Conservation (phyloP, 2,113 vertebrate genomes). For the Cheilinus undulatus region DNA sequence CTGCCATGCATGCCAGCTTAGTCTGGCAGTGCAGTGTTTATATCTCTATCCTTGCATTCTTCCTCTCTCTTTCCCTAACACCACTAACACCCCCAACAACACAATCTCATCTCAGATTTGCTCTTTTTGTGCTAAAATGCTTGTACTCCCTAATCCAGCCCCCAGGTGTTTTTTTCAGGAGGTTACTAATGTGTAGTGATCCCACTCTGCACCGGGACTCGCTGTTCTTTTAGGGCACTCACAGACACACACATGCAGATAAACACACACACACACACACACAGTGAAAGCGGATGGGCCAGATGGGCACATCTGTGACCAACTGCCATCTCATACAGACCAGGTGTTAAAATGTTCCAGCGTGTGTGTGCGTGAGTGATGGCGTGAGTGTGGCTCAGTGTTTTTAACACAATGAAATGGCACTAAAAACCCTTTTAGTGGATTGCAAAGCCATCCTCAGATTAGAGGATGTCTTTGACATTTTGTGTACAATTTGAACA, state of each 20-base stretch:
- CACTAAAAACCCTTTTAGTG: slow-evolving; percentile 55
- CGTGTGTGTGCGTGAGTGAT: slow-evolving; percentile 18
- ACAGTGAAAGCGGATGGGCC: slow-evolving; percentile 32
- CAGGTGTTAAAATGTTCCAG: slow-evolving; percentile 57
- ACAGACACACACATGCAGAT: slow-evolving; percentile 7
- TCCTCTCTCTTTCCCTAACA: slow-evolving; percentile 25
- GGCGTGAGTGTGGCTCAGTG: neutral
- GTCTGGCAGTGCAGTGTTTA: neutral
- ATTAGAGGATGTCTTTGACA: slow-evolving; percentile 46
- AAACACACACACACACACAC: slow-evolving; percentile 5
- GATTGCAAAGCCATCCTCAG: slow-evolving; percentile 57
- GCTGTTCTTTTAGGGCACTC: slow-evolving; percentile 44
- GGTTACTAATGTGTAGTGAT: slow-evolving; percentile 47
- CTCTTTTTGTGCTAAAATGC: slow-evolving; percentile 20
- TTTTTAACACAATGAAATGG: slow-evolving; percentile 37
- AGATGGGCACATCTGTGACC: slow-evolving; percentile 72
- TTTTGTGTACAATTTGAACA: slow-evolving; percentile 25
- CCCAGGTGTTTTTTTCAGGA: slow-evolving; percentile 46
- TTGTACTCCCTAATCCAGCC: slow-evolving; percentile 45
- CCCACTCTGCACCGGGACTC: slow-evolving; percentile 42
- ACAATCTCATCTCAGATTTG: slow-evolving; percentile 9
- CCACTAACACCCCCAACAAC: slow-evolving; percentile 6
- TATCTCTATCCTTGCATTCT: slow-evolving; percentile 4
- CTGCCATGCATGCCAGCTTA: neutral
- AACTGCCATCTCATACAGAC: slow-evolving; percentile 50